A percentile compares a stretch with the other conserved stretches of the same genome.
Conservation (phyloP, 1,140 invertebrate genomes). For the Ips nitidus region DNA sequence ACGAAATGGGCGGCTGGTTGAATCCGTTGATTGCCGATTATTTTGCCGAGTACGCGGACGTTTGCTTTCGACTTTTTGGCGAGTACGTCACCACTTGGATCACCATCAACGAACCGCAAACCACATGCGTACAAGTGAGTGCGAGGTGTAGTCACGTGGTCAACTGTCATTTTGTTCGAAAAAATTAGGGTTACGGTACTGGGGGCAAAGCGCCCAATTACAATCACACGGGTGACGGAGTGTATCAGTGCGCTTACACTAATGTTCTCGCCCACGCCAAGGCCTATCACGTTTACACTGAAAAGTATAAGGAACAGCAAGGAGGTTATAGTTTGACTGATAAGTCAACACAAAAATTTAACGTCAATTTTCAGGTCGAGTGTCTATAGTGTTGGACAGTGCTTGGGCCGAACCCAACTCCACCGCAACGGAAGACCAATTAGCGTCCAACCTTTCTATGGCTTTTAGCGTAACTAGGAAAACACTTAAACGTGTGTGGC, state of each 20-base stretch:
- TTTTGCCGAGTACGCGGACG: slow-evolving; percentile 49
- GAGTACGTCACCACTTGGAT: slow-evolving; percentile 39
- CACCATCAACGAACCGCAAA: slow-evolving; percentile 50
- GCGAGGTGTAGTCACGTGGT: not conserved
- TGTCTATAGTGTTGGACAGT: slow-evolving; percentile 57
- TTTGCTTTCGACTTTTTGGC: slow-evolving; percentile 38
- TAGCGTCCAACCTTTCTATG: slow-evolving; percentile 54
- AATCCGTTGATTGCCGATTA: slow-evolving; percentile 39
- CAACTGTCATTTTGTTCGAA: slow-evolving; percentile 18
- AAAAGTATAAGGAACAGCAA: slow-evolving; percentile 48
- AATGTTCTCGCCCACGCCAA: slow-evolving; percentile 60
- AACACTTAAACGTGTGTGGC: not conserved
- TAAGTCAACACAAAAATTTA: not conserved
- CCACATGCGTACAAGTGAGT: slow-evolving; percentile 22
- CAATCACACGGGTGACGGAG: slow-evolving; percentile 52
- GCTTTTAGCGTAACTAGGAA: slow-evolving; percentile 49
- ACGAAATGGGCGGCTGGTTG: slow-evolving; percentile 48
- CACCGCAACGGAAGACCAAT: slow-evolving; percentile 49
- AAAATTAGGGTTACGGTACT: slow-evolving; percentile 30
- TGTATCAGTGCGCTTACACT: slow-evolving; percentile 59
- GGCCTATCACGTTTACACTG: slow-evolving; percentile 58
- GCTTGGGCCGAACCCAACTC: slow-evolving; percentile 54
- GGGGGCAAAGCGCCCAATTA: slow-evolving; percentile 33
- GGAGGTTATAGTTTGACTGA: slow-evolving; percentile 19
- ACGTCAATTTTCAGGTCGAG: slow-evolving; percentile 49